Percentiles rank a stretch among this genome's conserved stretches.
Conservation (phyloP, 2,113 vertebrate species). For the Limnothrissa miodon region DNA sequence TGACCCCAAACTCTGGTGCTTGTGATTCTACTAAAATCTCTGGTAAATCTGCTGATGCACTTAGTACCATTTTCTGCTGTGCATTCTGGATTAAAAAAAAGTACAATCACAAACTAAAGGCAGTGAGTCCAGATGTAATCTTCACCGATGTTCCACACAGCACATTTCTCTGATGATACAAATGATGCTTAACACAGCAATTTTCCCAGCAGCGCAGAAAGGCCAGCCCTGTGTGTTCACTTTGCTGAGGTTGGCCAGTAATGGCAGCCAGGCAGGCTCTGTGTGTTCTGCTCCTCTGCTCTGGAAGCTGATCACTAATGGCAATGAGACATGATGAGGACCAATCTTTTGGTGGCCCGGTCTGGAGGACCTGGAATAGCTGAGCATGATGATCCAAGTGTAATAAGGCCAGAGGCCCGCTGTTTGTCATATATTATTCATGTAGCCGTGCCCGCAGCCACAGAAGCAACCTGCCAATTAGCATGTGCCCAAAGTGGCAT, state of each 20-base stretch:
- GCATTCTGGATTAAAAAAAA: neutral
- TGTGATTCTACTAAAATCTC: neutral
- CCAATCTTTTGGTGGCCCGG: constrained; percentile 47
- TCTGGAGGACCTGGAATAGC: constrained; percentile 47
- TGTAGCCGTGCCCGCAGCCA: constrained; percentile 53
- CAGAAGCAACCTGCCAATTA: constrained; percentile 69
- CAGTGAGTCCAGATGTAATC: constrained; percentile 33
- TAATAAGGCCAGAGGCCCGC: constrained; percentile 62
- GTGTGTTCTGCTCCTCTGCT: no score
- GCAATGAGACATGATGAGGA: constrained; percentile 45
- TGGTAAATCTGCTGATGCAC: neutral
- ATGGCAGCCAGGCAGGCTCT: constrained; percentile 40
- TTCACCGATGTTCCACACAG: constrained; percentile 25
- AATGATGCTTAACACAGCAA: constrained; percentile 43
- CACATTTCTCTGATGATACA: neutral
- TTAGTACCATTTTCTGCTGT: neutral
- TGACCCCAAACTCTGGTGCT: neutral
- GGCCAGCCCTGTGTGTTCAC: constrained; percentile 22
- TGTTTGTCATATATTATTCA: constrained; percentile 74
- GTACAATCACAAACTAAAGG: neutral
- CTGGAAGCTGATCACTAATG: no score
- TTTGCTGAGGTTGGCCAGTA: constrained; percentile 43
- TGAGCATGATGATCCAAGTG: constrained; percentile 56
- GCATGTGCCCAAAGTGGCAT: constrained; percentile 55
- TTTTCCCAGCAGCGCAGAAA: neutral